phyloP scores from a whole-genome alignment of 2,888 invertebrate genomes.

The Allacma fusca region DNA sequence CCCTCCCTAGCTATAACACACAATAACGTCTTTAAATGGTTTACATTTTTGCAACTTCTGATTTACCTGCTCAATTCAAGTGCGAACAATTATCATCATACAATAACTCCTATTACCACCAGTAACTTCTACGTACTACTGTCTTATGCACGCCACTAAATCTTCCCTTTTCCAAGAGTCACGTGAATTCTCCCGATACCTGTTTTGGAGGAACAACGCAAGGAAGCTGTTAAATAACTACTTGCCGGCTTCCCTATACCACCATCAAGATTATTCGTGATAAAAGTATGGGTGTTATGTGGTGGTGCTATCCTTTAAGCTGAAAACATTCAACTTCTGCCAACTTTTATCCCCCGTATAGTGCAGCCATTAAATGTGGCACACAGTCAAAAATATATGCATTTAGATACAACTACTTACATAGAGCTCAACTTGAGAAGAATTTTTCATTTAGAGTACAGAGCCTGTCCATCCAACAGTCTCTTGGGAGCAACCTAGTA shows the following conservation, averaged over 20 bases:
- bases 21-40: constrained; percentile 19
- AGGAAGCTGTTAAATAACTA: neutral
- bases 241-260: neutral
- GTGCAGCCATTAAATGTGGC: neutral
- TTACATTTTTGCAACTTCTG: constrained; percentile 21
- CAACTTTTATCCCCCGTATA: neutral
- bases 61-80: constrained; percentile 28
- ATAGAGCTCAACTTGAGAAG: neutral
- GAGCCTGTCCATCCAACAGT: neutral
- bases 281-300: constrained; percentile 9
- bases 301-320: neutral
- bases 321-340: neutral
- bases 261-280: neutral
- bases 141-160: no score
- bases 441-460: neutral
- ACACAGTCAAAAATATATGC: neutral
- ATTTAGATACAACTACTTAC: neutral
- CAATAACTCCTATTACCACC: neutral
- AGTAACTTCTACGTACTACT: no score
- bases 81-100: neutral
- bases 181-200: neutral
- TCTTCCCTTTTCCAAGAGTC: neutral
- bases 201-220: neutral
- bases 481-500: neutral
- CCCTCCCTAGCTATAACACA: constrained; percentile 16